phyloP scores from a whole-genome alignment of 2,113 vertebrate genomes.

The Anarrhichthys ocellatus region DNA sequence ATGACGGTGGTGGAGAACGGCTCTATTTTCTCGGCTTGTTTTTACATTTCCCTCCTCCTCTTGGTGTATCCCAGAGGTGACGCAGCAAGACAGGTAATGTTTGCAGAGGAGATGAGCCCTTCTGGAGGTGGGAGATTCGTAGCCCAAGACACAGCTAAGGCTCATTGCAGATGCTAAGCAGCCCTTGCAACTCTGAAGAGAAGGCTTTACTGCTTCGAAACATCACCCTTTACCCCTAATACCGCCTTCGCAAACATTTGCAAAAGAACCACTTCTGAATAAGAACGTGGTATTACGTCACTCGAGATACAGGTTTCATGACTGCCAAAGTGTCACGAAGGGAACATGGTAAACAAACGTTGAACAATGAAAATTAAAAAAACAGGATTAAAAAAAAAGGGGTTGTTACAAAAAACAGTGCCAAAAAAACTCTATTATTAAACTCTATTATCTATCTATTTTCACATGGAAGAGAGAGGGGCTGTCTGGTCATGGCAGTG shows the following conservation, averaged over 20 bases:
- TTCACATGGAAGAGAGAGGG: slow-evolving; percentile 23
- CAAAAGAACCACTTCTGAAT: slow-evolving; percentile 48
- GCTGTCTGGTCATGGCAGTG: slow-evolving; percentile 42
- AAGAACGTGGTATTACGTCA: slow-evolving; percentile 51
- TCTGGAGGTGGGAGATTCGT: slow-evolving; percentile 73
- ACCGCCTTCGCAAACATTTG: slow-evolving; percentile 56
- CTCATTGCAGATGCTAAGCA: slow-evolving; percentile 81
- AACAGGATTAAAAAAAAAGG: neutral
- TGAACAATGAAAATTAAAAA: slow-evolving; percentile 7
- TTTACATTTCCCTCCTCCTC: slow-evolving; percentile 45
- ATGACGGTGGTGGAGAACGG: slow-evolving; percentile 26
- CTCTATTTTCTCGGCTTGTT: slow-evolving; percentile 49
- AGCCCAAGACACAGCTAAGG: slow-evolving; percentile 57
- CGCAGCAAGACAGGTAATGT: slow-evolving; percentile 74
- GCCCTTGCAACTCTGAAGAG: slow-evolving; percentile 60
- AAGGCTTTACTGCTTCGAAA: slow-evolving; percentile 64
- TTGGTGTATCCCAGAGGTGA: slow-evolving; percentile 55
- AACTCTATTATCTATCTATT: slow-evolving; percentile 6
- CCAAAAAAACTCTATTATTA: slow-evolving; percentile 17
- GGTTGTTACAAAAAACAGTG: neutral
- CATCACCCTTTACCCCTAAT: slow-evolving; percentile 67
- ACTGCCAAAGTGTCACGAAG: slow-evolving; percentile 35
- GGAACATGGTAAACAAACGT: slow-evolving; percentile 41
- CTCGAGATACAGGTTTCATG: slow-evolving; percentile 24
- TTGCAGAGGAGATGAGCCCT: slow-evolving; percentile 76